phyloP scores from a whole-genome alignment of 1,140 invertebrate genomes.

The Cheumatopsyche charites region DNA sequence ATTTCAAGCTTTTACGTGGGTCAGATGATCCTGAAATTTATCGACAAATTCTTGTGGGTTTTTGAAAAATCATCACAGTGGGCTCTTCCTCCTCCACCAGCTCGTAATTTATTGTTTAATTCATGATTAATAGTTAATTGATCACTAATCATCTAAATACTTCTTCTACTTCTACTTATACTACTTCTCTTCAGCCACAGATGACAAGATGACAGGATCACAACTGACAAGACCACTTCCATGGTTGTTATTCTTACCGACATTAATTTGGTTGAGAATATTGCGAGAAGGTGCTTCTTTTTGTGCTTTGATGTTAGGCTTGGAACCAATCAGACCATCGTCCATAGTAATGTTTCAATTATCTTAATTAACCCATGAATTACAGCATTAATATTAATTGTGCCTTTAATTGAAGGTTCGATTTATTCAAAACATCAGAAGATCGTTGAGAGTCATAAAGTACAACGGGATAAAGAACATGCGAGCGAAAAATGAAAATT shows the following conservation, averaged over 20 bases:
- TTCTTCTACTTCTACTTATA: no score
- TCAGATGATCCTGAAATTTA: slow-evolving; percentile 56
- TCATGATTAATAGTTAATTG: no score
- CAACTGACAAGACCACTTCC: slow-evolving; percentile 63
- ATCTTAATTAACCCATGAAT: background rate
- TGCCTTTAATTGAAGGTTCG: slow-evolving; percentile 54
- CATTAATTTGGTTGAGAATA: slow-evolving; percentile 58
- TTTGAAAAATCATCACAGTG: slow-evolving; percentile 65
- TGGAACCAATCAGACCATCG: slow-evolving; percentile 58
- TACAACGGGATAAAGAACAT: slow-evolving; percentile 58
- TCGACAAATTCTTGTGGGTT: slow-evolving; percentile 61
- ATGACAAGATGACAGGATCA: slow-evolving; percentile 53
- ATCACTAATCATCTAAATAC: background rate
- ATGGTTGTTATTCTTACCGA: slow-evolving; percentile 64
- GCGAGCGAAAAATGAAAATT: slow-evolving; percentile 47
- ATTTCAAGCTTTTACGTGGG: slow-evolving; percentile 57
- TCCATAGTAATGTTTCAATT: slow-evolving; percentile 58
- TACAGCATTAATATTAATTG: background rate
- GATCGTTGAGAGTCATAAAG: slow-evolving; percentile 59
- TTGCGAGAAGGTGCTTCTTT: slow-evolving; percentile 58
- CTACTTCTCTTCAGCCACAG: slow-evolving; percentile 52
- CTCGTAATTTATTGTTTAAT: slow-evolving; percentile 44
- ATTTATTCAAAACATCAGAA: slow-evolving; percentile 59
- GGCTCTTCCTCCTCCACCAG: slow-evolving; percentile 61
- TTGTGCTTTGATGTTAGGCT: slow-evolving; percentile 56